Conservation (phyloP, 2,797 vertebrate species). For the Tolypeutes matacus region DNA sequence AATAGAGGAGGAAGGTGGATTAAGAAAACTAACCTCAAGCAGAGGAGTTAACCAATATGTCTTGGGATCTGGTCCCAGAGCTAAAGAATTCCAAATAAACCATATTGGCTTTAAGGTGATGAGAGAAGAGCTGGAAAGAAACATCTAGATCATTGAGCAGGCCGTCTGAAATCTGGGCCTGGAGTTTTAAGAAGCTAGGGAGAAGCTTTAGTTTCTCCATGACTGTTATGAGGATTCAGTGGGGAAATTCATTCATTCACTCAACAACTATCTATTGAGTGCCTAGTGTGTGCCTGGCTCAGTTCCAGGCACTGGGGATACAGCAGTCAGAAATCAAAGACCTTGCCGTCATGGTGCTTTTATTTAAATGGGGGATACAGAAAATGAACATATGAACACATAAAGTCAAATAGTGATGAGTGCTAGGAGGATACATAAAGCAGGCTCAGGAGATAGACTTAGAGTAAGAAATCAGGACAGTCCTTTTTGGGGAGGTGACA, state of each 20-base stretch:
- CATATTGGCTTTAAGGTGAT: background rate
- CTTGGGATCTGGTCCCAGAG: background rate
- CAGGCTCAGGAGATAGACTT: background rate
- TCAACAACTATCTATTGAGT: background rate
- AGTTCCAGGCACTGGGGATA: background rate
- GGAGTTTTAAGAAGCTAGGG: background rate
- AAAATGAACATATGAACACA: background rate
- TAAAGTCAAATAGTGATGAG: no score
- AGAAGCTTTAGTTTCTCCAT: background rate
- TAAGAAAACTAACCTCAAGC: background rate
- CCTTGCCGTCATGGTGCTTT: background rate
- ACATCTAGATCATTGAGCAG: background rate
- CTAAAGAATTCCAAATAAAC: background rate
- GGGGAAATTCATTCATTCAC: background rate
- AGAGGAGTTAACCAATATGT: background rate
- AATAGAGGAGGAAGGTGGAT: background rate
- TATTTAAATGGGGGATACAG: background rate
- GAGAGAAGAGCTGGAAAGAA: constrained; percentile 22
- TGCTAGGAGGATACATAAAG: background rate
- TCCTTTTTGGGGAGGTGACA: background rate
- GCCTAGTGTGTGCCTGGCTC: background rate
- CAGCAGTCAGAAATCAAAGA: background rate
- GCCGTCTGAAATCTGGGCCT: background rate
- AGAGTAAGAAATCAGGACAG: background rate
- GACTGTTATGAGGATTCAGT: background rate